A percentile compares a stretch with the other conserved stretches of the same genome.
phyloP scores from a whole-genome alignment of 2,888 invertebrate genomes.

The Netelia inedita region DNA sequence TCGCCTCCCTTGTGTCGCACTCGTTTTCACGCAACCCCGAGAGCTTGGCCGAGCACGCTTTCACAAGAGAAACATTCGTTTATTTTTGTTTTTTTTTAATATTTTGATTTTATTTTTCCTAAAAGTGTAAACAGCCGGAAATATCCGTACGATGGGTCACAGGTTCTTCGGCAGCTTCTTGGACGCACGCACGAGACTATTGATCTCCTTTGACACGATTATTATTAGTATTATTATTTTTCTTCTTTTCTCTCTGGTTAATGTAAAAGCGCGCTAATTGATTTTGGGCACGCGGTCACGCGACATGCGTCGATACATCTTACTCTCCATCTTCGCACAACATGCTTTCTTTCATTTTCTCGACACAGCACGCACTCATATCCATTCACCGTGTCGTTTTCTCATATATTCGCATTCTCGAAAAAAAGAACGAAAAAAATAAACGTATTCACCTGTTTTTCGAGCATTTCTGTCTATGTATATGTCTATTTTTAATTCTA shows the following conservation, averaged over 20 bases:
- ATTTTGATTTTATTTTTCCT: neutral
- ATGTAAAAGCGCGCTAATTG: slow-evolving; percentile 33
- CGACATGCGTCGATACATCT: slow-evolving; percentile 20
- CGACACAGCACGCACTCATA: too few relatives aligned
- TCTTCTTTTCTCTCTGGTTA: slow-evolving; percentile 24
- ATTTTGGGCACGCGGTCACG: slow-evolving; percentile 45
- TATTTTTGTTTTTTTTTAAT: slow-evolving; percentile 21
- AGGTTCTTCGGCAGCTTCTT: slow-evolving; percentile 64
- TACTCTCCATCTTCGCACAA: slow-evolving; percentile 8
- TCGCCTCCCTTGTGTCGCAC: slow-evolving; percentile 33
- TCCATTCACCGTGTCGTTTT: neutral
- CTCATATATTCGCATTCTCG: neutral
- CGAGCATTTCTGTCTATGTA: neutral
- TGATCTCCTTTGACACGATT: neutral
- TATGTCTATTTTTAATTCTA: slow-evolving; percentile 19
- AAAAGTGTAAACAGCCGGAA: slow-evolving; percentile 59
- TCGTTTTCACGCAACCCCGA: slow-evolving; percentile 36
- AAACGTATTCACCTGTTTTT: slow-evolving; percentile 30
- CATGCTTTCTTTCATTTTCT: neutral
- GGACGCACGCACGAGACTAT: slow-evolving; percentile 59
- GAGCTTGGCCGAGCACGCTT: slow-evolving; percentile 43
- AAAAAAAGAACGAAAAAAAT: neutral
- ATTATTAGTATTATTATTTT: too few relatives aligned
- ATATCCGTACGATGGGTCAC: slow-evolving; percentile 60
- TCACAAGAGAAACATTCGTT: slow-evolving; percentile 2